phyloP scores from a whole-genome alignment of 2,113 vertebrate genomes.

The Sapajus apella region DNA sequence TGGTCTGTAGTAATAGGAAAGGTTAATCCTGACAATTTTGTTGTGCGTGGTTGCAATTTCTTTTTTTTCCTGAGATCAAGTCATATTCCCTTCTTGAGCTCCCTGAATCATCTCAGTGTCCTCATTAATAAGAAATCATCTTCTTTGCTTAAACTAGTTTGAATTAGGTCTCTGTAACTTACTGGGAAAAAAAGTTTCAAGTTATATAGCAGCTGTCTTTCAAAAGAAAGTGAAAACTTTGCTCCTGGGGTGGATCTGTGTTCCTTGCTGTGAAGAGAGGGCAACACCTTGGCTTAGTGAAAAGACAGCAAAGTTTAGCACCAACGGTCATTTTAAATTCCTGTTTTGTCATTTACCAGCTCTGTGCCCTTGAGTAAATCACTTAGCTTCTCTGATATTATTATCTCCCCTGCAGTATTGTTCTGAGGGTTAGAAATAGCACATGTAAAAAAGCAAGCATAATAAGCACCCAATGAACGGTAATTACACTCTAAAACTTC shows the following conservation, averaged over 20 bases:
- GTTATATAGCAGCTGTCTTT: not conserved
- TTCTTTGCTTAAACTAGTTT: not conserved
- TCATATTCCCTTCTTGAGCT: slow-evolving; percentile 1
- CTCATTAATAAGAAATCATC: not conserved
- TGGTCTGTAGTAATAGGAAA: not conserved
- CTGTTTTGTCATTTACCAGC: not conserved
- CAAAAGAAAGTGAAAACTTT: not conserved
- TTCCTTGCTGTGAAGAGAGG: not conserved
- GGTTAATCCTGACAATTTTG: not conserved
- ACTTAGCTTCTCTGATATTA: not conserved
- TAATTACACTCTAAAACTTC: slow-evolving; percentile 54
- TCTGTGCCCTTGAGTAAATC: not conserved
- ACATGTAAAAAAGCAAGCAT: not conserved
- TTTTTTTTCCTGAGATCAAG: not conserved
- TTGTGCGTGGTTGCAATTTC: not conserved
- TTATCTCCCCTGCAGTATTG: not conserved
- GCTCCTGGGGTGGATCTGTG: not conserved
- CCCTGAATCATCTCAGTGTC: not conserved
- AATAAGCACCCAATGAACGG: not conserved
- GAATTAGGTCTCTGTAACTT: not conserved
- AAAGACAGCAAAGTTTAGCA: not conserved
- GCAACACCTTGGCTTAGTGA: not conserved
- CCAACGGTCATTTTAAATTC: not conserved
- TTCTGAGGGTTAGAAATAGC: slow-evolving; percentile 33
- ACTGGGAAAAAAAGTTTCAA: not conserved